These are phyloP conservation scores for Umimayanthus chanpuru DNA, from an alignment of 92 coral and sea anemone genomes.

Conservation along the genomic window DNA sequence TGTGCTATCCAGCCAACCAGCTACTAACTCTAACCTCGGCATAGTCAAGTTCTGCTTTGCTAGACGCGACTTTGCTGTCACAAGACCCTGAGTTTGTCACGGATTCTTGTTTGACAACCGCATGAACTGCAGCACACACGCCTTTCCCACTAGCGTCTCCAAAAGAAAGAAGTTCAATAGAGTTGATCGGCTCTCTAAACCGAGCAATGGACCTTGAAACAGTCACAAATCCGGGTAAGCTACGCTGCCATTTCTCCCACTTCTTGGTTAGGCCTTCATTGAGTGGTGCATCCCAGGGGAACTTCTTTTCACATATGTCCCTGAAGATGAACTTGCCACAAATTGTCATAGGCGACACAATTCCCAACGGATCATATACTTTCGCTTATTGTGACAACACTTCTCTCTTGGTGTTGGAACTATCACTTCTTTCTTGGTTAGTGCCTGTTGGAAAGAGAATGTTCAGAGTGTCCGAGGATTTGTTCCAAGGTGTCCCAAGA, in stretches of 20 bases:
- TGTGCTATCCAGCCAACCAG: conserved; percentile 41
- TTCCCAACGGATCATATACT: conserved; percentile 35
- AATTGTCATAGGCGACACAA: conserved; percentile 41
- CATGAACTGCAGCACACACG: not conserved
- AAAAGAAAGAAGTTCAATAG: conserved; percentile 9
- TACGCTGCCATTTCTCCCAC: conserved; percentile 11
- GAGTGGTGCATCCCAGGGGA: conserved; percentile 42
- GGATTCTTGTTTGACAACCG: not conserved
- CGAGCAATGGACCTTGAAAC: conserved; percentile 17
- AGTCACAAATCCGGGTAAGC: conserved; percentile 17
- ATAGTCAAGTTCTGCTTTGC: not conserved
- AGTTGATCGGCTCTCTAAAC: conserved; percentile 5
- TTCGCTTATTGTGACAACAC: conserved; percentile 20
- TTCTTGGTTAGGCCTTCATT: conserved; percentile 24
- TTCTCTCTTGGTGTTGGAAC: not conserved
- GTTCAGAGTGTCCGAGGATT: conserved; percentile 15
- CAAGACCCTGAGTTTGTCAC: not conserved
- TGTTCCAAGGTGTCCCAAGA: conserved; percentile 38
- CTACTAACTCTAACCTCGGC: not conserved
- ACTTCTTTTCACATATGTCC: conserved; percentile 25
- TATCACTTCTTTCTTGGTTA: not conserved
- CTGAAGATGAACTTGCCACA: conserved; percentile 41
- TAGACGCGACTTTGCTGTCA: not conserved
- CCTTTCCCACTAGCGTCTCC: conserved; percentile 10
- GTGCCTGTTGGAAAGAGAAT: conserved; percentile 29